Evolutionary conservation across 2,888 invertebrate species (phyloP).

Genomic region (Cantharis lateralis): DNA sequence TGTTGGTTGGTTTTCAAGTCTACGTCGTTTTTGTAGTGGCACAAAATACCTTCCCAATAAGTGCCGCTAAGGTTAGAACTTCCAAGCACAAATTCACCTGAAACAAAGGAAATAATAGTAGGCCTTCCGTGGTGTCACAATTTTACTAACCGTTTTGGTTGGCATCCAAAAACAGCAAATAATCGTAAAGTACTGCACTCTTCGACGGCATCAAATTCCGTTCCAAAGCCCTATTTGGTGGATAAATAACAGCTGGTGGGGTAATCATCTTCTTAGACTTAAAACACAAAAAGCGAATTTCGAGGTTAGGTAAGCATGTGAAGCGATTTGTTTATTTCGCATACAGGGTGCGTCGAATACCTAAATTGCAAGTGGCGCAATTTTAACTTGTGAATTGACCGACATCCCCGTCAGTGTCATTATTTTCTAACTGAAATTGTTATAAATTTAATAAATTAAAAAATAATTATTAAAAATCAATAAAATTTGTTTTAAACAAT

Average conservation of each 20-base stretch:
- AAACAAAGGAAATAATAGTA: conserved; percentile 17
- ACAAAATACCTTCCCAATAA: conserved; percentile 66
- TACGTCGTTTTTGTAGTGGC: conserved; percentile 57
- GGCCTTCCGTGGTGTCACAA: not conserved
- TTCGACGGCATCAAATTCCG: conserved; percentile 42
- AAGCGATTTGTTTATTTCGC: not conserved
- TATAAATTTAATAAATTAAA: no score
- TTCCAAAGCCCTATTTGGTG: conserved; percentile 49
- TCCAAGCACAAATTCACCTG: conserved; percentile 61
- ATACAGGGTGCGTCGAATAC: not conserved
- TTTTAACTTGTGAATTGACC: no score
- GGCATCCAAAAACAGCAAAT: conserved; percentile 47
- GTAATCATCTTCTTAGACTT: conserved; percentile 2
- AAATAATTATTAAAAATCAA: no score
- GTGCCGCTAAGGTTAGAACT: conserved; percentile 64
- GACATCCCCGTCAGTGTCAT: no score
- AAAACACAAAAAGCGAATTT: not conserved
- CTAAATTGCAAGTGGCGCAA: no score
- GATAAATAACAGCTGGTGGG: conserved; percentile 40
- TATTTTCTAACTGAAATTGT: no score
- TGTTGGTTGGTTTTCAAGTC: conserved; percentile 51
- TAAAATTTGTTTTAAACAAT: conserved; percentile 10
- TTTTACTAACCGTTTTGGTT: conserved; percentile 42
- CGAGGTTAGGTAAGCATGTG: not conserved
- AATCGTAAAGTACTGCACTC: conserved; percentile 44